Conservation (phyloP, 2,797 vertebrate species). For the Acanthornis magna region DNA sequence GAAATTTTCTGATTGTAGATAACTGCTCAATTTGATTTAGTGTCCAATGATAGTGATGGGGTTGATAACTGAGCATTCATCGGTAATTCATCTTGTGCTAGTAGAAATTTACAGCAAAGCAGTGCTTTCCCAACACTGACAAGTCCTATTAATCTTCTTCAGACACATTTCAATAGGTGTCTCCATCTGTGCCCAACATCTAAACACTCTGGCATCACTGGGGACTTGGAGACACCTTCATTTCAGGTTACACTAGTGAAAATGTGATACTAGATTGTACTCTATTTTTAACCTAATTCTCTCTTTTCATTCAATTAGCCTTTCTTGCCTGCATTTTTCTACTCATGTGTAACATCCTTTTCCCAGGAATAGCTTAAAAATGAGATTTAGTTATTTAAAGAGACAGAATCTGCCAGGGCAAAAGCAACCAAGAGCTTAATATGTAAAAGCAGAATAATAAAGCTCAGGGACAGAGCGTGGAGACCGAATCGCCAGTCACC, state of each 20-base stretch:
- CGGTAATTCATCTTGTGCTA: slow-evolving; percentile 86
- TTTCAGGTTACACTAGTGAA: slow-evolving; percentile 75
- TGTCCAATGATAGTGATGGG: slow-evolving; percentile 84
- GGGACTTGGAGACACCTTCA: slow-evolving; percentile 78
- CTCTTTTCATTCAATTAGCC: slow-evolving; percentile 77
- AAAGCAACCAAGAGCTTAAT: slow-evolving; percentile 29
- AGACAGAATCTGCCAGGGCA: slow-evolving; percentile 38
- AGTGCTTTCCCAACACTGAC: slow-evolving; percentile 84
- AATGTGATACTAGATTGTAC: slow-evolving; percentile 73
- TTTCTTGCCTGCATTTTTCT: slow-evolving; percentile 74
- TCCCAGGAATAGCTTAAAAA: slow-evolving; percentile 60
- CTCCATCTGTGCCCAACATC: slow-evolving; percentile 83
- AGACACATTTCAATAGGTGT: slow-evolving; percentile 89
- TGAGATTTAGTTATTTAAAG: slow-evolving; percentile 63
- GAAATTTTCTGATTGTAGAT: slow-evolving; percentile 83
- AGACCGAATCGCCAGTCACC: fast-evolving
- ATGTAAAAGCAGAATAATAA: not conserved
- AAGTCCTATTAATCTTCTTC: slow-evolving; percentile 88
- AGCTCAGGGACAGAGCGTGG: not conserved
- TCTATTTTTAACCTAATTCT: slow-evolving; percentile 79
- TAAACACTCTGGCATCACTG: slow-evolving; percentile 76
- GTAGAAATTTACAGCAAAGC: slow-evolving; percentile 86
- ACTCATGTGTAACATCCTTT: slow-evolving; percentile 62
- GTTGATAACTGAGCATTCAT: slow-evolving; percentile 85
- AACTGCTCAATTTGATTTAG: slow-evolving; percentile 85